Percentiles rank a stretch among this genome's conserved stretches.
phyloP scores from a whole-genome alignment of 2,113 vertebrate species.

The Oreotrochilus melanogaster region DNA sequence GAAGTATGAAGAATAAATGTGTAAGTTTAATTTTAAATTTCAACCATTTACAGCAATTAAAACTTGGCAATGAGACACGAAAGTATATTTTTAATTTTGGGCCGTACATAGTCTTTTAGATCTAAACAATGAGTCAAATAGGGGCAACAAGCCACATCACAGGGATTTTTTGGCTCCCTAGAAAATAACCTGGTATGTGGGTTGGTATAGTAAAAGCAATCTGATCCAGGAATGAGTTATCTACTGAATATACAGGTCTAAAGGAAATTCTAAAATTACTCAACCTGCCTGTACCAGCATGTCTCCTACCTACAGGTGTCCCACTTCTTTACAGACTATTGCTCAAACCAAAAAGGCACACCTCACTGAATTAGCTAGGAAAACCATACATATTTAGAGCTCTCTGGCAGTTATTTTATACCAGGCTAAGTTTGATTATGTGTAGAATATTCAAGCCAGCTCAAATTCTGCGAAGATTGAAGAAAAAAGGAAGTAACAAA shows the following conservation, averaged over 20 bases:
- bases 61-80: not conserved
- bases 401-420: not conserved
- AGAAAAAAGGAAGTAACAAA: not conserved
- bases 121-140: not conserved
- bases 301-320: not conserved
- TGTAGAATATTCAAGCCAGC: not conserved
- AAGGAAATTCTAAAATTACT: not conserved
- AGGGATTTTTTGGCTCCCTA: not conserved
- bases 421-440: not conserved
- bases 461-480: not conserved
- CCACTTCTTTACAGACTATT: not conserved
- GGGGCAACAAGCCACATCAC: not conserved
- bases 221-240: not conserved
- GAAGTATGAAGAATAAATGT: not conserved
- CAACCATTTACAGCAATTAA: not conserved
- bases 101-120: not conserved
- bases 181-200: not conserved
- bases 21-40: not conserved
- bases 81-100: not conserved
- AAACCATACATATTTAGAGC: not conserved
- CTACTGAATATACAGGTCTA: not conserved
- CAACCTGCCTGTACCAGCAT: not conserved
- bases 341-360: not conserved
- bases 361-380: not conserved
- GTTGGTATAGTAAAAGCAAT: not conserved